A percentile compares a stretch with the other conserved stretches of the same genome.
Conservation (phyloP, 2,797 vertebrate genomes). For the Carcharodon carcharias region DNA sequence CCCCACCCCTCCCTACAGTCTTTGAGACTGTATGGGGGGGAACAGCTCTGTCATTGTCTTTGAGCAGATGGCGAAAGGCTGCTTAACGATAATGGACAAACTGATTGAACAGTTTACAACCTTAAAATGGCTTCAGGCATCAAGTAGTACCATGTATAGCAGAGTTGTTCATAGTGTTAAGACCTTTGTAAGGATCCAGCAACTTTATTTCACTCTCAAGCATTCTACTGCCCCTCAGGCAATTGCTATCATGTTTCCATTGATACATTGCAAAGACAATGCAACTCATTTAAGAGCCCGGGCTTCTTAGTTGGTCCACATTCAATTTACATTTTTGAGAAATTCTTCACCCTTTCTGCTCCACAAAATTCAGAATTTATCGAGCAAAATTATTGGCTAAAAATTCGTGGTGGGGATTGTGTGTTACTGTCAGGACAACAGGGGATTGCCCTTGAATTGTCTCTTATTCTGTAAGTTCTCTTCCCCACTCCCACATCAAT, state of each 20-base stretch:
- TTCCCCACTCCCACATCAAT: neutral
- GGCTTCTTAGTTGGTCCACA: neutral
- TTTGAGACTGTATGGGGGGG: neutral
- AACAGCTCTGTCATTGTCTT: neutral
- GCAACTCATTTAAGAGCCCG: neutral
- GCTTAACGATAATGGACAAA: neutral
- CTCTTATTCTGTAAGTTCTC: neutral
- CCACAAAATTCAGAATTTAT: neutral
- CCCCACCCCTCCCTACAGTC: too few species aligned
- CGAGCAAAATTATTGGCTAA: neutral
- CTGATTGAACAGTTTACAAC: neutral
- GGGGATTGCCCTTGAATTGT: too few species aligned
- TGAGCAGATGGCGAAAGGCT: neutral
- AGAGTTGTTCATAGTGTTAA: conserved; percentile 7
- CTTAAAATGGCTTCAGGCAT: conserved; percentile 24
- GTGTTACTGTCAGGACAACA: neutral
- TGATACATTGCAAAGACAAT: neutral
- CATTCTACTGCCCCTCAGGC: neutral
- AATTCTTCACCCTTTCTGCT: neutral
- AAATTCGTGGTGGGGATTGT: neutral
- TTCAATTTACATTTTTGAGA: neutral
- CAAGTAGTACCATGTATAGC: neutral
- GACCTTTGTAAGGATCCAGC: conserved; percentile 9
- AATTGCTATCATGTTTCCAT: neutral
- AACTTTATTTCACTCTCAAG: neutral